These are phyloP conservation scores for Liparis tanakae DNA, from an alignment of 2,797 vertebrate genomes.

Conservation along the genomic window DNA sequence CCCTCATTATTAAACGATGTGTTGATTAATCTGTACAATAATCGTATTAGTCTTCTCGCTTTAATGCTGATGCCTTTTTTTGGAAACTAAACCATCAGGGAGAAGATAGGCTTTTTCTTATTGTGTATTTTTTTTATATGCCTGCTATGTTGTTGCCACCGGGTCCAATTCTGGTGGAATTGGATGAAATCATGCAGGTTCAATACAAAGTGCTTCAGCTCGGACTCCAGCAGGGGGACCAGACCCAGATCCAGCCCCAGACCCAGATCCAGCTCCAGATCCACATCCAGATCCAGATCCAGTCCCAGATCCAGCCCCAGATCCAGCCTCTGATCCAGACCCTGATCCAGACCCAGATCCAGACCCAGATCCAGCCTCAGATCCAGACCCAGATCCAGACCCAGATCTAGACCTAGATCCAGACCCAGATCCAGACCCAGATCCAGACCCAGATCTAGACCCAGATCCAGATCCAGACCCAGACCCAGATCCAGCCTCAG, in stretches of 20 bases:
- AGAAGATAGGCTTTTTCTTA: neutral
- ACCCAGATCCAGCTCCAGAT: neutral
- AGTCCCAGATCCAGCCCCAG: neutral
- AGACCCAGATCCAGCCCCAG: neutral
- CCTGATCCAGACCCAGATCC: neutral
- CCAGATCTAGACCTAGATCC: no score
- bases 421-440: neutral
- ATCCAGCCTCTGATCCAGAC: neutral
- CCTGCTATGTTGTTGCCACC: neutral
- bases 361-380: neutral
- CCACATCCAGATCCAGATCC: neutral
- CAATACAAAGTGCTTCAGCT: neutral
- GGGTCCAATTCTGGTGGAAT: neutral
- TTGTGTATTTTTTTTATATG: neutral
- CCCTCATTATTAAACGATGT: neutral
- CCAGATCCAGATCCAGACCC: no score
- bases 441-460: neutral
- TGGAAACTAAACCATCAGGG: neutral
- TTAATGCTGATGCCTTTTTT: neutral
- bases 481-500: neutral
- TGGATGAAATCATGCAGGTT: neutral
- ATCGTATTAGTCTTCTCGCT: neutral
- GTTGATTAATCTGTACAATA: no score
- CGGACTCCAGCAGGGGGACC: neutral
- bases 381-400: neutral